Evolutionary conservation across 2,888 invertebrate species (phyloP).

Genomic region (Anthophora plumipes): DNA sequence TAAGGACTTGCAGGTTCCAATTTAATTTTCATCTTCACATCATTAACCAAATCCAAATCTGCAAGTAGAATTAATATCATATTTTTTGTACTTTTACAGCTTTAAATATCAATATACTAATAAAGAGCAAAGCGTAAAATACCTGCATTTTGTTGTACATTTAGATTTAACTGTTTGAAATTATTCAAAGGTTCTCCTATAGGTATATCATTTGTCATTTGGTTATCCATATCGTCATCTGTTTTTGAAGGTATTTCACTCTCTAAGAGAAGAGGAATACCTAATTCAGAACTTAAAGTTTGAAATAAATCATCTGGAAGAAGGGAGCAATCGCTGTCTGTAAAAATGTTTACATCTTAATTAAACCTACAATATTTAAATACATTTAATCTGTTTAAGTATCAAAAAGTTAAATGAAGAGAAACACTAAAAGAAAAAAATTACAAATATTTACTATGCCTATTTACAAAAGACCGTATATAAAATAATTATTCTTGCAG

Average conservation of each 20-base stretch:
- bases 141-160: constrained; percentile 47
- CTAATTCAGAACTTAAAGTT: constrained; percentile 77
- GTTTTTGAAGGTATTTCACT: constrained; percentile 70
- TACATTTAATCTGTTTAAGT: background rate
- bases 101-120: background rate
- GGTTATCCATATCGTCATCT: constrained; percentile 25
- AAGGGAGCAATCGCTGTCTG: constrained; percentile 74
- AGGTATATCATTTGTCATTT: constrained; percentile 56
- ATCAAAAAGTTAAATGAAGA: background rate
- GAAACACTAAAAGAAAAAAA: background rate
- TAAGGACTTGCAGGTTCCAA: constrained; percentile 74
- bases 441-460: background rate
- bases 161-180: constrained; percentile 22
- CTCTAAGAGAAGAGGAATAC: constrained; percentile 76
- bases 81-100: background rate
- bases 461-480: background rate
- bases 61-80: background rate
- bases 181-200: constrained; percentile 57
- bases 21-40: constrained; percentile 70
- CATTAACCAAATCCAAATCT: constrained; percentile 48
- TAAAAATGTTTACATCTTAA: constrained; percentile 32
- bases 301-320: constrained; percentile 79
- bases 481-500: too few relatives aligned
- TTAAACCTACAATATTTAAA: background rate
- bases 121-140: constrained; percentile 5